phyloP scores from a whole-genome alignment of 2,113 vertebrate species.

The Sula dactylatra region DNA sequence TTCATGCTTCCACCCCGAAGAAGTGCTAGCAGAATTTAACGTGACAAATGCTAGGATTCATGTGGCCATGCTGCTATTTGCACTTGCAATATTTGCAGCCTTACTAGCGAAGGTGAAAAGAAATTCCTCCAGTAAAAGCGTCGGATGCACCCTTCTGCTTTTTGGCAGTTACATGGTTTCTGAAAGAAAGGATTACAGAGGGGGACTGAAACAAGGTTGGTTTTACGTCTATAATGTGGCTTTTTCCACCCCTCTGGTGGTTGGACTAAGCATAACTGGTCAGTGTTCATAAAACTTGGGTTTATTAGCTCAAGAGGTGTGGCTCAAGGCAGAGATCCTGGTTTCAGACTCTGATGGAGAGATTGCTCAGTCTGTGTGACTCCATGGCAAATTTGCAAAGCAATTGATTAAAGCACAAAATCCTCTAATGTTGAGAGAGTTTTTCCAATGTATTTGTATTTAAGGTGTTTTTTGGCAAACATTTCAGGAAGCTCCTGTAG shows the following conservation, averaged over 20 bases:
- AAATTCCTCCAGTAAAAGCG: neutral
- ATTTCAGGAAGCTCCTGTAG: constrained; percentile 91
- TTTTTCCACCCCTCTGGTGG: neutral
- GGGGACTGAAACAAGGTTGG: neutral
- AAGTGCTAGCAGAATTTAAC: neutral
- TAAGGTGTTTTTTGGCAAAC: neutral
- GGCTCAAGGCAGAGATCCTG: neutral
- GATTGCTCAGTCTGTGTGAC: neutral
- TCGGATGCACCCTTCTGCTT: neutral
- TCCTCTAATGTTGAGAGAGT: neutral
- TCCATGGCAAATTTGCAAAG: neutral
- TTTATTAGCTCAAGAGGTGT: neutral
- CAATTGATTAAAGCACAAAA: neutral
- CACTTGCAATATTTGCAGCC: neutral
- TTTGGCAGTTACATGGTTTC: neutral
- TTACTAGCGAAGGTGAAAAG: neutral
- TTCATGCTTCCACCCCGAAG: neutral
- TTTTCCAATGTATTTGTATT: neutral
- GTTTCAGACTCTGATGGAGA: neutral
- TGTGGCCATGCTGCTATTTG: neutral
- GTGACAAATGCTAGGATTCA: neutral
- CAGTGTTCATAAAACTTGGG: neutral
- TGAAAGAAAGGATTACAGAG: neutral
- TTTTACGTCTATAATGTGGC: neutral
- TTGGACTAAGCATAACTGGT: neutral